These are phyloP conservation scores for Crossocerus cetratus DNA, from an alignment of 2,888 invertebrate genomes.

Conservation along the genomic window DNA sequence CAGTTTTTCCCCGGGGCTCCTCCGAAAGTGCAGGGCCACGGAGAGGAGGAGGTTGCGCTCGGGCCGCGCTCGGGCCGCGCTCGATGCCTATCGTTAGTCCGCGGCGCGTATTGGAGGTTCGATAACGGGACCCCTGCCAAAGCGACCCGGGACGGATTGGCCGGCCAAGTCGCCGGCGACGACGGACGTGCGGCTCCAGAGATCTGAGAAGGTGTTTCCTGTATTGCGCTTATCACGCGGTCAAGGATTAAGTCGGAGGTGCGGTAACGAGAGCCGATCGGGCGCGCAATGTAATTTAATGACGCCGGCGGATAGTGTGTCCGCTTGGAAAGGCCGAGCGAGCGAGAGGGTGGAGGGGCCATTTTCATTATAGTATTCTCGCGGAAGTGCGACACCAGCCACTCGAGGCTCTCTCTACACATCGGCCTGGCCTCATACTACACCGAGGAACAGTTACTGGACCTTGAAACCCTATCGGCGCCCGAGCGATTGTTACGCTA, in stretches of 20 bases:
- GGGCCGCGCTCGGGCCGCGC: too few relatives aligned
- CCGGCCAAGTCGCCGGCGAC: neutral
- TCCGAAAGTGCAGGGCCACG: too few relatives aligned
- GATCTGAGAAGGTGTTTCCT: neutral
- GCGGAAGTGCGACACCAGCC: conserved; percentile 10
- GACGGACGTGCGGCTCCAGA: neutral
- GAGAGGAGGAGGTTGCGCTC: too few relatives aligned
- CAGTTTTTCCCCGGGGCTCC: too few relatives aligned
- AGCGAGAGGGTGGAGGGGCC: neutral
- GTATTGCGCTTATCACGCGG: conserved; percentile 1
- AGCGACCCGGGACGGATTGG: neutral
- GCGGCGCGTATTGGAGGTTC: neutral
- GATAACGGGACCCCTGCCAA: neutral
- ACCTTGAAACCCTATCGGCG: conserved; percentile 28
- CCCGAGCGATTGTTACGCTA: conserved; percentile 23
- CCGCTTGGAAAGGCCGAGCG: neutral
- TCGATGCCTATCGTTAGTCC: neutral
- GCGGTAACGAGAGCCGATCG: neutral
- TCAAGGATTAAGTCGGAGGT: conserved; percentile 1
- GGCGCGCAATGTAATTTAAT: neutral
- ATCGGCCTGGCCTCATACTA: neutral
- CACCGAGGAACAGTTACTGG: conserved; percentile 30
- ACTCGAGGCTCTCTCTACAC: conserved; percentile 7
- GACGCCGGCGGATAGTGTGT: neutral
- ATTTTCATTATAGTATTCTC: conserved; percentile 25